These are phyloP conservation scores for Diplodus puntazzo DNA, from an alignment of 2,797 vertebrate species.

Conservation along the genomic window DNA sequence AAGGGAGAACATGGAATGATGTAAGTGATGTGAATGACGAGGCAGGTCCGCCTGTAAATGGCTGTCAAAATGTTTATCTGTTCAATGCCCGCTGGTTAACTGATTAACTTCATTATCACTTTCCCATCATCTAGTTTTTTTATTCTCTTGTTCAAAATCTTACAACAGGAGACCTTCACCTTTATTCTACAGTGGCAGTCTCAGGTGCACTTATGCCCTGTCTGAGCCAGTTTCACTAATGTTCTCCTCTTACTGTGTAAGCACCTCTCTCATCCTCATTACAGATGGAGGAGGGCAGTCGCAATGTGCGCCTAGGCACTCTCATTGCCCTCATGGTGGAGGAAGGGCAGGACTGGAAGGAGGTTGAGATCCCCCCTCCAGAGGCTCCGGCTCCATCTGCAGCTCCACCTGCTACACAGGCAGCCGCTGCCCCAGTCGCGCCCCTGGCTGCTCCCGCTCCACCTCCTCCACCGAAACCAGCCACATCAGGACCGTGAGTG, in stretches of 20 bases:
- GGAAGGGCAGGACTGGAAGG: slow-evolving; percentile 96
- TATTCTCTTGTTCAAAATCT: neutral
- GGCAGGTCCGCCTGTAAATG: slow-evolving; percentile 1
- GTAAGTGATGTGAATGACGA: slow-evolving; percentile 11
- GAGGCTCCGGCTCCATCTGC: slow-evolving; percentile 64
- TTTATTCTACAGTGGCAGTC: neutral
- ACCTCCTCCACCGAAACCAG: slow-evolving; percentile 63
- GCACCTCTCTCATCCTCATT: slow-evolving; percentile 11
- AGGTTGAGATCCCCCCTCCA: slow-evolving; percentile 90
- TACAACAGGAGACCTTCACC: neutral
- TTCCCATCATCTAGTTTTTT: neutral
- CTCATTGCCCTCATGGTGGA: slow-evolving; percentile 94
- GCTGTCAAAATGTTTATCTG: slow-evolving; percentile 29
- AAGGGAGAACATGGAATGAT: slow-evolving; percentile 23
- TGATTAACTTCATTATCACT: slow-evolving; percentile 3
- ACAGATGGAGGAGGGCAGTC: slow-evolving; percentile 94
- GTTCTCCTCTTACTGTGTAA: neutral
- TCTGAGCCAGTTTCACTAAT: slow-evolving; percentile 10
- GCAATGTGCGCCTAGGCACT: slow-evolving; percentile 89
- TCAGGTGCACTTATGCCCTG: neutral
- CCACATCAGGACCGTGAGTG: slow-evolving; percentile 85
- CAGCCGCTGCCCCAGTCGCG: slow-evolving; percentile 41
- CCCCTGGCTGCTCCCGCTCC: slow-evolving; percentile 58
- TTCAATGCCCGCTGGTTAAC: slow-evolving; percentile 1
- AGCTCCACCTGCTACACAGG: slow-evolving; percentile 50